These are phyloP conservation scores for Clinocottus analis DNA, from an alignment of 2,113 vertebrate genomes.

Conservation along the genomic window DNA sequence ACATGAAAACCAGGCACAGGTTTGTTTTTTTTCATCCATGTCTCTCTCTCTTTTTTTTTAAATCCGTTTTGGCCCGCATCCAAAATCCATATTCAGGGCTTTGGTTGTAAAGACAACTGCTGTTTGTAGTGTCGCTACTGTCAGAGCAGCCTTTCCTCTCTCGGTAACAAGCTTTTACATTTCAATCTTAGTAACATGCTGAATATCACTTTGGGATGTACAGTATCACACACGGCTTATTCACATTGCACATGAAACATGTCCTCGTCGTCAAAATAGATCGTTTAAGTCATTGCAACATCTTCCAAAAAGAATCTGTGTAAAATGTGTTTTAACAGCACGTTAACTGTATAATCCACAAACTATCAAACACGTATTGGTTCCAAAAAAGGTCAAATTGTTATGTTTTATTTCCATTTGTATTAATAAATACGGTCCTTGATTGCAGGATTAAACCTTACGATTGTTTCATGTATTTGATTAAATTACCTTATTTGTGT, in stretches of 20 bases:
- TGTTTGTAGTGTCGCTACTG: slow-evolving; percentile 45
- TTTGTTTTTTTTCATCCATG: slow-evolving; percentile 50
- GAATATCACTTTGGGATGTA: neutral
- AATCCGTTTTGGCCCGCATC: slow-evolving; percentile 38
- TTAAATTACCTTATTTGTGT: neutral
- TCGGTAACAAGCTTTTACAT: neutral
- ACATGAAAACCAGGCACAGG: slow-evolving; percentile 68
- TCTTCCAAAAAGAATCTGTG: neutral
- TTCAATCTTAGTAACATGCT: neutral
- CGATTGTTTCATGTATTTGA: neutral
- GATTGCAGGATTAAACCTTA: neutral
- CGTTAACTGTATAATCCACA: neutral
- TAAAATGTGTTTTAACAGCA: neutral
- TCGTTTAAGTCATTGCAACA: neutral
- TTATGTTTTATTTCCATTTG: neutral
- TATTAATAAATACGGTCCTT: neutral
- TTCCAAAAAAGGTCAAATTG: neutral
- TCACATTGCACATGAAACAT: neutral
- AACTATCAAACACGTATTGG: neutral
- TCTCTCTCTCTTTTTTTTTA: slow-evolving; percentile 12
- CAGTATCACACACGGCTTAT: neutral
- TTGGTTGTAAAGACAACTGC: slow-evolving; percentile 43
- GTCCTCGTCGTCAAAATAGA: neutral
- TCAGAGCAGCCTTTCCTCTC: neutral
- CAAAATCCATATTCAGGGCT: slow-evolving; percentile 40